Evolutionary conservation across 35 echinoderm and acorn worm genomes (phyloP).

Genomic region (Ophioderma brevispina): DNA sequence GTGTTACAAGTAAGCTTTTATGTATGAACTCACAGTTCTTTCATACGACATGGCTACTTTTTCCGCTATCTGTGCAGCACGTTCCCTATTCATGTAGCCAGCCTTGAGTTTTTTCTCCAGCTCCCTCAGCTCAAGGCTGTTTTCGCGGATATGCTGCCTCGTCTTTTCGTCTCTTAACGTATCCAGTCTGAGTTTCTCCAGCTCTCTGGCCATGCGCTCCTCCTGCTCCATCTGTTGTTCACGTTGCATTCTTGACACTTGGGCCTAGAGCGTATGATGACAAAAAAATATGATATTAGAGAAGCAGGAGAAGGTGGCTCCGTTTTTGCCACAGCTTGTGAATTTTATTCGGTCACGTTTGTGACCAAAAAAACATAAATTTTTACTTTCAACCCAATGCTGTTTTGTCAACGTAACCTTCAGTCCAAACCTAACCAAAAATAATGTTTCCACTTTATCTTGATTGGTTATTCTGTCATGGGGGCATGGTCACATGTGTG

Average conservation of each 20-base stretch:
- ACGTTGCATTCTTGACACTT: conserved; percentile 60
- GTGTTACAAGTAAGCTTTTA: too few species aligned
- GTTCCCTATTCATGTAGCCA: conserved; percentile 89
- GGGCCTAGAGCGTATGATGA: conserved; percentile 30
- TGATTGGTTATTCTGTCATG: too few species aligned
- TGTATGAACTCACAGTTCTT: conserved; percentile 82
- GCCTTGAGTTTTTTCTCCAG: conserved; percentile 80
- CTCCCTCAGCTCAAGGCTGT: conserved; percentile 89
- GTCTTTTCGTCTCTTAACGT: conserved; percentile 70
- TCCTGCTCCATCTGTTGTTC: conserved; percentile 93
- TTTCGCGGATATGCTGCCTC: conserved; percentile 95
- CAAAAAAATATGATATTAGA: too few species aligned
- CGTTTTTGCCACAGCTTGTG: too few species aligned
- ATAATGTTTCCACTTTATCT: too few species aligned
- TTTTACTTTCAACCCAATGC: too few species aligned
- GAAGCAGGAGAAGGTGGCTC: too few species aligned
- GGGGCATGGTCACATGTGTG: too few species aligned
- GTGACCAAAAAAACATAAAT: too few species aligned
- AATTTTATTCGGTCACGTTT: too few species aligned
- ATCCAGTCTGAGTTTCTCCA: conserved; percentile 75
- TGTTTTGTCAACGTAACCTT: too few species aligned
- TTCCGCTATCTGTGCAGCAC: conserved; percentile 94
- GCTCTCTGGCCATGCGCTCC: conserved; percentile 74
- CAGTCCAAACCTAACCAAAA: too few species aligned
- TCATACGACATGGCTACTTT: conserved; percentile 89